Evolutionary conservation across 2,113 vertebrate genomes (phyloP).

Genomic region (Indri indri): DNA sequence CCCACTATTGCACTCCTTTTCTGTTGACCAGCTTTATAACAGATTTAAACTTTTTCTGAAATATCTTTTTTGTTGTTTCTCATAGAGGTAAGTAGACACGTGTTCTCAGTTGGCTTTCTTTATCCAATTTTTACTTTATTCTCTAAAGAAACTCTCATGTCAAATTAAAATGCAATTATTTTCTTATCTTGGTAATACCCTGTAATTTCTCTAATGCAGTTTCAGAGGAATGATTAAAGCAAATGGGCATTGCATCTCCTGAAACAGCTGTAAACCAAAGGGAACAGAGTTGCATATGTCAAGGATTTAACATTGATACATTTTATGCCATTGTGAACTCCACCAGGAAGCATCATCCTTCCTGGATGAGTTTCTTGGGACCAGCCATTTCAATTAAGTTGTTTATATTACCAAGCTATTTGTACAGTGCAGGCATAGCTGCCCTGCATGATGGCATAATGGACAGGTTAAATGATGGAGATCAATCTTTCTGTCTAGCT

Average conservation of each 20-base stretch:
- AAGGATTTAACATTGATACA: conserved; percentile 59
- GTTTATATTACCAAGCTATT: conserved; percentile 64
- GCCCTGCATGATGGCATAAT: not conserved
- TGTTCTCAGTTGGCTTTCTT: conserved; percentile 44
- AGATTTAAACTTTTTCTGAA: not conserved
- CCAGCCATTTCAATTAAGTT: conserved; percentile 72
- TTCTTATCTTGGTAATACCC: conserved; percentile 74
- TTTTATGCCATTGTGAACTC: conserved; percentile 64
- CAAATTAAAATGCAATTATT: conserved; percentile 79
- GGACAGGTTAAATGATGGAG: conserved; percentile 36
- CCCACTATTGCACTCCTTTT: not conserved
- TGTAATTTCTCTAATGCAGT: conserved; percentile 67
- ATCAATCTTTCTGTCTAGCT: conserved; percentile 41
- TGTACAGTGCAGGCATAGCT: not conserved
- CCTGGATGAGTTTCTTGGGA: conserved; percentile 65
- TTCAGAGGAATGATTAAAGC: conserved; percentile 70
- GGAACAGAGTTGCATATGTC: conserved; percentile 65
- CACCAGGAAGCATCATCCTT: conserved; percentile 61
- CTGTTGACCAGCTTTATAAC: not conserved
- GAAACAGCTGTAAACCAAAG: conserved; percentile 56
- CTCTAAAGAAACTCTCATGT: conserved; percentile 70
- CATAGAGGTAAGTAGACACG: not conserved
- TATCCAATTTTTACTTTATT: conserved; percentile 59
- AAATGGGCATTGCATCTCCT: conserved; percentile 51
- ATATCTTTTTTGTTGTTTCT: not conserved